phyloP scores from a whole-genome alignment of 2,113 vertebrate species.

The Eurypyga helias region DNA sequence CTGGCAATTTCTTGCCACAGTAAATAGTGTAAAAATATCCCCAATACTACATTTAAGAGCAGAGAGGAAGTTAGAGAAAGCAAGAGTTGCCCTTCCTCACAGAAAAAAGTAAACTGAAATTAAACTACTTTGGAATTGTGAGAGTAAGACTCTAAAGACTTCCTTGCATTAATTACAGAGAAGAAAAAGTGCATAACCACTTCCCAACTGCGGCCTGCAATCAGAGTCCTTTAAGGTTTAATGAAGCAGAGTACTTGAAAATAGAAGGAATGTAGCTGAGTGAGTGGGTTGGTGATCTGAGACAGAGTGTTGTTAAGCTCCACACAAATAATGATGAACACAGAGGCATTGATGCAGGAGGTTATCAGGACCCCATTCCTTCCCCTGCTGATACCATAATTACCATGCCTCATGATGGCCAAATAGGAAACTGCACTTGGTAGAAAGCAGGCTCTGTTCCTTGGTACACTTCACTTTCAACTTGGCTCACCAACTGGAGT shows the following conservation, averaged over 20 bases:
- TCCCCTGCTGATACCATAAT: background rate
- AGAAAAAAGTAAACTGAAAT: background rate
- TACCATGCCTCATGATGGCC: background rate
- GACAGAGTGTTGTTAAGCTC: background rate
- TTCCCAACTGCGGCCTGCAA: background rate
- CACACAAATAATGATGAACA: background rate
- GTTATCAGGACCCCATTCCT: background rate
- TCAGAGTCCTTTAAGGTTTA: slow-evolving; percentile 39
- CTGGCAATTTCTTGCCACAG: background rate
- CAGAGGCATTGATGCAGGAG: background rate
- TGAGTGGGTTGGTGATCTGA: slow-evolving; percentile 3
- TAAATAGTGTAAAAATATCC: background rate
- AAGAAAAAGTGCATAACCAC: background rate
- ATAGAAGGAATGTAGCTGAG: background rate
- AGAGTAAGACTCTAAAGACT: background rate
- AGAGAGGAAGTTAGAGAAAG: background rate
- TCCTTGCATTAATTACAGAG: slow-evolving; percentile 15
- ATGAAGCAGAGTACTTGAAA: slow-evolving; percentile 43
- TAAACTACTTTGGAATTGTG: background rate
- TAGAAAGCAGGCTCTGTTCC: background rate
- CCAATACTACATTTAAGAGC: background rate
- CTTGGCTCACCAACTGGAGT: background rate
- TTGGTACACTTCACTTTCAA: background rate
- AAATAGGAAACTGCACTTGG: background rate
- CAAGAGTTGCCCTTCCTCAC: background rate